These are phyloP conservation scores for Lophotriccus pileatus DNA, from an alignment of 2,797 vertebrate species.

Conservation along the genomic window DNA sequence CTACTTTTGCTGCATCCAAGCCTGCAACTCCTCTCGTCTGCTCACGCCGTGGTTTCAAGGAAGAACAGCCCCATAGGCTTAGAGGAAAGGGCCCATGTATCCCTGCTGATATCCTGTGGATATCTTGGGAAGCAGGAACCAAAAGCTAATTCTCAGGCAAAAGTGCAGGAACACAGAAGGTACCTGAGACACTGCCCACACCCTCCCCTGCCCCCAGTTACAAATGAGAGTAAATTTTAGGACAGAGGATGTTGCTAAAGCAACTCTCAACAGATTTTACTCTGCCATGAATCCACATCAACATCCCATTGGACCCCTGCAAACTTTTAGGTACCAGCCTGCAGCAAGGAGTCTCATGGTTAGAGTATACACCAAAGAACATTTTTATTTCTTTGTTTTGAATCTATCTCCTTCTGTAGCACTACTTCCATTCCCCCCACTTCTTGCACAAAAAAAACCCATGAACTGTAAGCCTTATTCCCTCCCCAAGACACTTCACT, in stretches of 20 bases:
- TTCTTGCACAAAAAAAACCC: not conserved
- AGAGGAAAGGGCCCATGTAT: not conserved
- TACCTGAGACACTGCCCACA: accelerated
- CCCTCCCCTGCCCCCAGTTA: not conserved
- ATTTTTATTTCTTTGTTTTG: not conserved
- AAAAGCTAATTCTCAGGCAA: not conserved
- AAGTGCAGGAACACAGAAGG: not conserved
- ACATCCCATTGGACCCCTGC: not conserved
- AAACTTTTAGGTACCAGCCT: not conserved
- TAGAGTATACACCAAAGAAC: not conserved
- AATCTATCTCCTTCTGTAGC: not conserved
- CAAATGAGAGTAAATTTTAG: not conserved
- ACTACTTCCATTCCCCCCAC: not conserved
- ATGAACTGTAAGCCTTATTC: not conserved
- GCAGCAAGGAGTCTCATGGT: not conserved
- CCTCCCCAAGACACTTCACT: not conserved
- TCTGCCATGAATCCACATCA: not conserved
- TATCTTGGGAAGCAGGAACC: not conserved
- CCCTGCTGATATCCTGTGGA: not conserved
- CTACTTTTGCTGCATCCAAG: not conserved
- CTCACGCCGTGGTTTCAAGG: not conserved
- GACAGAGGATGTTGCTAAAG: not conserved
- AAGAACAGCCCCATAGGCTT: not conserved
- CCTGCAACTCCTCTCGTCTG: not conserved
- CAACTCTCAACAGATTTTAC: not conserved